Base-by-base conservation (phyloP, 2,797 vertebrate species). In the Neosilurus mollespiculum region DNA sequence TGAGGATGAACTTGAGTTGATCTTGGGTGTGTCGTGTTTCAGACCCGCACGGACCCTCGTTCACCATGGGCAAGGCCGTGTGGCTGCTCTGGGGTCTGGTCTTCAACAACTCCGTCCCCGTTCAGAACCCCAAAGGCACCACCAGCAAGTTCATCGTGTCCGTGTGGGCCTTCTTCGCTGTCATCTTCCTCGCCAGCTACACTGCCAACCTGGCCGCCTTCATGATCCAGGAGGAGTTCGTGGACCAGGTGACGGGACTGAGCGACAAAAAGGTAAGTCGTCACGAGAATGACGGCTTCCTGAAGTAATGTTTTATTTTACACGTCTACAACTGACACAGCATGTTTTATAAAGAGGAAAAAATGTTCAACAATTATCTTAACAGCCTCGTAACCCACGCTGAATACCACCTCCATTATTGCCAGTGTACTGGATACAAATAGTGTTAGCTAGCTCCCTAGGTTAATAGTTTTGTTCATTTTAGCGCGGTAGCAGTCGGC, bases 81-180 rank as follows among this genome's bases (percentile, higher is more conserved):
- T 99, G 98, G 98, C 94, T 99, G 16, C 96, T 99, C 34, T 99
- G 98, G 98, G 98, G 98, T 85, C 93, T 99, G 91, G 98, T 99
- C 30, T 99, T 99, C 92, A 99, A 99, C 94, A 99, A 99, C 93
- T 99, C 98, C 0, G 98, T 99, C 89, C 98, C 98, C 0, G 98
- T 99, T 58, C 97, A 99, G 90, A 99, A 99, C 87, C 98, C 98
- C 0, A 98, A 97, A 87, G 98, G 98, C 43, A 98, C 97, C 0
- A 99, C 98, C 71, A 99, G 97, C 91, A 99, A 99, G 93, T 99
- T 99, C 92, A 99, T 99, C 87, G 98, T 99, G 88, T 99, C 98
- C 0, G 96, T 99, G 72, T 99, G 98, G 98, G 98, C 98, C 89
- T 99, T 99, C 94, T 99, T 99, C 9, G 98, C 98, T 1, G 98